phyloP scores from a whole-genome alignment of 2,113 vertebrate species.

The Rhynchopsitta pachyrhyncha region DNA sequence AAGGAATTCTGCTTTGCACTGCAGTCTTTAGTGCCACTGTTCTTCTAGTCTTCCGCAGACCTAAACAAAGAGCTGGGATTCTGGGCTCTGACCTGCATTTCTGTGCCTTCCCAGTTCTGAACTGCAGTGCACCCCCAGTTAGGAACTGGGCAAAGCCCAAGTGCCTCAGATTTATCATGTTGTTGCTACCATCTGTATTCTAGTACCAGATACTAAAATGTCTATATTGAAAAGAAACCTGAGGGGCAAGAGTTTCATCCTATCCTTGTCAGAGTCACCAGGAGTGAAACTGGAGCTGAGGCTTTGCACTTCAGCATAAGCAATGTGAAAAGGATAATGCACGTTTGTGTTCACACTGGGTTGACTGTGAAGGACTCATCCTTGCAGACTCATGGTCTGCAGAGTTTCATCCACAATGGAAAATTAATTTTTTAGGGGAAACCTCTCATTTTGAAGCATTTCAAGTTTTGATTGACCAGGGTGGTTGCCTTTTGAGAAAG shows the following conservation, averaged over 20 bases:
- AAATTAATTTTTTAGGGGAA: background rate
- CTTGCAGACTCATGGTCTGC: background rate
- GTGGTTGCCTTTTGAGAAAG: background rate
- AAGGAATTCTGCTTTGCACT: background rate
- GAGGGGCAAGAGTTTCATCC: background rate
- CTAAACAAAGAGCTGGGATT: background rate
- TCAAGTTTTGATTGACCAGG: background rate
- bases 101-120: background rate
- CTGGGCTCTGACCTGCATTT: background rate
- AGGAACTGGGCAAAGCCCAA: background rate
- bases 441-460: background rate
- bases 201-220: background rate
- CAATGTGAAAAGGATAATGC: background rate
- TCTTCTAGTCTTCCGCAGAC: background rate
- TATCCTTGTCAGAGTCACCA: background rate
- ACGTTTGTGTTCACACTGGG: background rate
- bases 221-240: background rate
- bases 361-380: background rate
- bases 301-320: background rate
- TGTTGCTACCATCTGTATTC: background rate
- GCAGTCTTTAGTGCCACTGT: rapidly evolving
- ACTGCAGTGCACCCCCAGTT: background rate
- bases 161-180: background rate
- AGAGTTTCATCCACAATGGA: background rate
- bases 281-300: background rate